Evolutionary conservation across 2,888 invertebrate species (phyloP).

Genomic region (Watsonalla cultraria): DNA sequence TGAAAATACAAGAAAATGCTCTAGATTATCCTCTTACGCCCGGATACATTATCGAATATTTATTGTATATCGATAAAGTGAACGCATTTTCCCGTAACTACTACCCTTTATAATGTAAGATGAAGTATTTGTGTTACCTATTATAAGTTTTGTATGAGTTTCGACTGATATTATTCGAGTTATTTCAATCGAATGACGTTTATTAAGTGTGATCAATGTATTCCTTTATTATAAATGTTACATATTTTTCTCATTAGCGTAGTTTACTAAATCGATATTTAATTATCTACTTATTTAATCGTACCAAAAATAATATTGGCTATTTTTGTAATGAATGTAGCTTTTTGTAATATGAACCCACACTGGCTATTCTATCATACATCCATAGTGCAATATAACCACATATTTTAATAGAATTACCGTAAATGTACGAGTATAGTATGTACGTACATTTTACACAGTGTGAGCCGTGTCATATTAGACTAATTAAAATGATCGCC

Average conservation of each 20-base stretch:
- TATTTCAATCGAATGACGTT: slow-evolving; percentile 23
- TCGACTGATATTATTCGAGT: slow-evolving; percentile 50
- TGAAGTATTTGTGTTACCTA: slow-evolving; percentile 37
- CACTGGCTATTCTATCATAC: background rate
- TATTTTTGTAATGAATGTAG: slow-evolving; percentile 57
- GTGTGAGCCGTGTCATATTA: background rate
- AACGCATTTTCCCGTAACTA: background rate
- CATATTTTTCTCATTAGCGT: slow-evolving; percentile 44
- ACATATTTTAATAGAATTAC: no score
- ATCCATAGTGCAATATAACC: background rate
- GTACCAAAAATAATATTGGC: slow-evolving; percentile 60
- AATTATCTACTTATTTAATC: slow-evolving; percentile 33
- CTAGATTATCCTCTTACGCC: no score
- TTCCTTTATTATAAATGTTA: slow-evolving; percentile 37
- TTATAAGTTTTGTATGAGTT: slow-evolving; percentile 41
- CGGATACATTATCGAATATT: background rate
- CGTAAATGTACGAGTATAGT: no score
- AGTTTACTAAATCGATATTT: slow-evolving; percentile 30
- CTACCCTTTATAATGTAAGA: background rate
- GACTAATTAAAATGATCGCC: background rate
- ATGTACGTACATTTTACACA: no score
- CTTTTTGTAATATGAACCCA: background rate
- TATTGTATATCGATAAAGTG: background rate
- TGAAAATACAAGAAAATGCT: no score
- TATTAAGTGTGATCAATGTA: slow-evolving; percentile 39